Conservation (phyloP, 2,113 vertebrate genomes). For the Echinops telfairi region DNA sequence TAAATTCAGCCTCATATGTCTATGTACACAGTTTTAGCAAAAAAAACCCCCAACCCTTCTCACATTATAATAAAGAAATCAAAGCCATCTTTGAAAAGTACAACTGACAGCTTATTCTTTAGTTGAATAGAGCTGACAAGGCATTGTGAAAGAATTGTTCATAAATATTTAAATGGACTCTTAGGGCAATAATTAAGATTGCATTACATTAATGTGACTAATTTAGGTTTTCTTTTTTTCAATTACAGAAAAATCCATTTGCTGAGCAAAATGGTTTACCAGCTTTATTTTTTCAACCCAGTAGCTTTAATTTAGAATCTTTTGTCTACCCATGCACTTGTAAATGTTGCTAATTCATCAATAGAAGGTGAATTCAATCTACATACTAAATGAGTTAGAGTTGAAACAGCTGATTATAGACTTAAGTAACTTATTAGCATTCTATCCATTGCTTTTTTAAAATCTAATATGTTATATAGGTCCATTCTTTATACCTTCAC, state of each 20-base stretch:
- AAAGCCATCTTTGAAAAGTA: constrained; percentile 56
- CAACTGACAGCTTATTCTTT: constrained; percentile 57
- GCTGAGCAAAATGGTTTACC: constrained; percentile 69
- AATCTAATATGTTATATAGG: constrained; percentile 23
- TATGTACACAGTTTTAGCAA: not conserved
- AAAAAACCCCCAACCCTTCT: not conserved
- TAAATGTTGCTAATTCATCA: constrained; percentile 80
- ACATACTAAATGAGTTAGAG: constrained; percentile 50
- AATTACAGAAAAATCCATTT: constrained; percentile 68
- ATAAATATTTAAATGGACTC: constrained; percentile 82
- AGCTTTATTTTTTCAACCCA: constrained; percentile 56
- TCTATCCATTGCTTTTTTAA: not conserved
- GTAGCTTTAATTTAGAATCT: constrained; percentile 74
- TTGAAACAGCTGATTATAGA: constrained; percentile 48
- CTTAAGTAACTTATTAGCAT: constrained; percentile 71
- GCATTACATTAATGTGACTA: constrained; percentile 79
- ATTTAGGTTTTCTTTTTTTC: constrained; percentile 68
- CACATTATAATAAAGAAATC: constrained; percentile 60
- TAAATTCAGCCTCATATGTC: not conserved
- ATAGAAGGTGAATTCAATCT: constrained; percentile 65
- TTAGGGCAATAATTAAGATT: constrained; percentile 79
- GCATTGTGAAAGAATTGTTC: constrained; percentile 75
- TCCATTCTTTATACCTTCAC: constrained; percentile 59
- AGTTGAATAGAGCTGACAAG: constrained; percentile 80
- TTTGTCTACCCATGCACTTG: constrained; percentile 60